Evolutionary conservation across 2,888 invertebrate species (phyloP).

Genomic region (Andrena bucephala): DNA sequence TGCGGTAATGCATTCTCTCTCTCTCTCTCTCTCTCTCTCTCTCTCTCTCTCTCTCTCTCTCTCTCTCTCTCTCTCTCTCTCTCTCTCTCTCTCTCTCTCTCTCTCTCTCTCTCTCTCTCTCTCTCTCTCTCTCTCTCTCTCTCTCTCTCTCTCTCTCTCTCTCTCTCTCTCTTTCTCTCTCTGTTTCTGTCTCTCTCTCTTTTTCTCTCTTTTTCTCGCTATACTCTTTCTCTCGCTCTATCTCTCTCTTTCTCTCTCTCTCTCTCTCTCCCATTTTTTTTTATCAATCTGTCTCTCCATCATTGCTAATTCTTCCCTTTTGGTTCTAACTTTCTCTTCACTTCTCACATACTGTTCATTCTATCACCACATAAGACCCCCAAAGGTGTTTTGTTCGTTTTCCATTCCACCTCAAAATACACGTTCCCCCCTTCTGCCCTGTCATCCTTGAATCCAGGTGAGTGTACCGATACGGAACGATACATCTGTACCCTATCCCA

Average conservation of each 20-base stretch:
- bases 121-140: constrained; percentile 5
- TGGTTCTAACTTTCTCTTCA: constrained; percentile 19
- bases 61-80: constrained; percentile 56
- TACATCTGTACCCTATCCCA: constrained; percentile 30
- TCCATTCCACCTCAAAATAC: not conserved
- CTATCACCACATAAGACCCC: not conserved
- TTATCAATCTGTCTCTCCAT: constrained; percentile 17
- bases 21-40: constrained; percentile 80
- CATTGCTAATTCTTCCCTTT: constrained; percentile 32
- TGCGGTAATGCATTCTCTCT: constrained; percentile 85
- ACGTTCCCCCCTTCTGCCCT: not conserved
- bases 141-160: constrained; percentile 27
- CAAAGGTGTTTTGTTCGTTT: not conserved
- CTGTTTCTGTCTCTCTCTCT: not conserved
- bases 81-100: constrained; percentile 69
- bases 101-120: constrained; percentile 48
- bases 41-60: constrained; percentile 64
- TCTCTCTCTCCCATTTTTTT: not conserved
- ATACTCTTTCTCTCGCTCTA: constrained; percentile 51
- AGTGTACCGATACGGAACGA: constrained; percentile 12
- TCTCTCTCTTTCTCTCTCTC: constrained; percentile 13
- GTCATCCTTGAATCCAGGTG: too few relatives aligned
- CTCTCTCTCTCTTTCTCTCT: constrained; percentile 33
- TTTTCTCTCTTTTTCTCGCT: not conserved
- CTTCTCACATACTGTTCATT: not conserved